phyloP scores from a whole-genome alignment of 2,888 invertebrate genomes.

The Chrysotoxum bicinctum region DNA sequence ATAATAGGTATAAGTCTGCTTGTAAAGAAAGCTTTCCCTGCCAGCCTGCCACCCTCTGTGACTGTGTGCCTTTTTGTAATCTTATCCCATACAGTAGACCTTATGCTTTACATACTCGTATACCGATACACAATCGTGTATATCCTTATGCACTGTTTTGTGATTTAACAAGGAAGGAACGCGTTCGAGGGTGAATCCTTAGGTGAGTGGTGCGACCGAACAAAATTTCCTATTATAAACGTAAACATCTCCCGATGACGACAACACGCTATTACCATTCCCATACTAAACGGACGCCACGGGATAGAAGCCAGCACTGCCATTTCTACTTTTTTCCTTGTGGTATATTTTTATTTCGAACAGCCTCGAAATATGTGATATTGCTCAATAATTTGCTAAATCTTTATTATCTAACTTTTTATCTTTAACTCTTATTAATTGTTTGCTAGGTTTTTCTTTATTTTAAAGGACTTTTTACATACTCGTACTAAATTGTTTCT shows the following conservation, averaged over 20 bases:
- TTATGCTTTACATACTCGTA: constrained; percentile 52
- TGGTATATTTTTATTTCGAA: too few relatives aligned
- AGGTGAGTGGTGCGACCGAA: constrained; percentile 64
- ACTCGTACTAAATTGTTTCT: too few relatives aligned
- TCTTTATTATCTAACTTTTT: too few relatives aligned
- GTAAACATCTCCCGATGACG: constrained; percentile 71
- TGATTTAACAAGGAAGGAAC: constrained; percentile 65
- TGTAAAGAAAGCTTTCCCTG: constrained; percentile 44
- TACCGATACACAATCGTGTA: constrained; percentile 13
- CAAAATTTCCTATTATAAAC: constrained; percentile 71
- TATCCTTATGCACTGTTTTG: constrained; percentile 54
- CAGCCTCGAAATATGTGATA: too few relatives aligned
- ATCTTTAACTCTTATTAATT: too few relatives aligned
- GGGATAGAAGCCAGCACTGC: not conserved
- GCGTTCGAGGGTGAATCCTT: constrained; percentile 58
- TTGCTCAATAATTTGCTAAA: too few relatives aligned
- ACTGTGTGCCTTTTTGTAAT: constrained; percentile 36
- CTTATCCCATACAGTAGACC: constrained; percentile 51
- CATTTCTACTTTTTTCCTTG: not conserved
- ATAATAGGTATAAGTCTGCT: not conserved
- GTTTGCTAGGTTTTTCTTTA: too few relatives aligned
- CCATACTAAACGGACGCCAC: constrained; percentile 56
- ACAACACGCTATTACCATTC: constrained; percentile 71
- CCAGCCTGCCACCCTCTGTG: constrained; percentile 15
- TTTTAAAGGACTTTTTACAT: too few relatives aligned